These are phyloP conservation scores for Poeciliopsis presidionis DNA, from an alignment of 2,797 vertebrate genomes.

Conservation along the genomic window DNA sequence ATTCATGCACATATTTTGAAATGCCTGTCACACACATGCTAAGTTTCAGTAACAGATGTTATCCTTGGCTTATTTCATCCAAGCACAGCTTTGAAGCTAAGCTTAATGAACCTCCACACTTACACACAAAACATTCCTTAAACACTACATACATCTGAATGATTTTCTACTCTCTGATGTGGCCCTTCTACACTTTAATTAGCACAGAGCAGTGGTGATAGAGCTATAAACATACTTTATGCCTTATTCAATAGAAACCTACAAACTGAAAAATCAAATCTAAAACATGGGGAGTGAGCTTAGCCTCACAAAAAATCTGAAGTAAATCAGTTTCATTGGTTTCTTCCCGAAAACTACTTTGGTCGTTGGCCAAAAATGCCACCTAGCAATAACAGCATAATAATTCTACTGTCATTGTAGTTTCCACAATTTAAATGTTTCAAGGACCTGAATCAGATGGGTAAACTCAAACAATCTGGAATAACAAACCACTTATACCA, in stretches of 20 bases:
- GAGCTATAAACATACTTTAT: slow-evolving; percentile 64
- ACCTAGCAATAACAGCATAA: slow-evolving; percentile 62
- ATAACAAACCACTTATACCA: not conserved
- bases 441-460: slow-evolving; percentile 17
- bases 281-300: slow-evolving; percentile 16
- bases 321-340: slow-evolving; percentile 73
- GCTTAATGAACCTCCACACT: slow-evolving; percentile 10
- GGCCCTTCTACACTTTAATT: slow-evolving; percentile 56
- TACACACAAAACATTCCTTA: not conserved
- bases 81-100: slow-evolving; percentile 2
- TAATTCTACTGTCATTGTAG: slow-evolving; percentile 58
- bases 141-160: slow-evolving; percentile 2
- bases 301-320: slow-evolving; percentile 46
- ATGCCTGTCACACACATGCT: not conserved
- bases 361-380: slow-evolving; percentile 51
- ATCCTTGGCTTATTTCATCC: not conserved
- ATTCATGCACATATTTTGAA: not conserved
- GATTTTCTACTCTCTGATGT: slow-evolving; percentile 3
- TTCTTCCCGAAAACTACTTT: slow-evolving; percentile 65
- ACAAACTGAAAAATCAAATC: slow-evolving; percentile 34
- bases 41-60: not conserved
- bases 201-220: slow-evolving; percentile 55
- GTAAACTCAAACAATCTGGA: slow-evolving; percentile 2
- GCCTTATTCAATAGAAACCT: slow-evolving; percentile 59
- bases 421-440: slow-evolving; percentile 33